Percentiles rank a stretch among this genome's conserved stretches.
Evolutionary conservation across 2,888 invertebrate genomes (phyloP).

Genomic region (Phorcus lineatus): DNA sequence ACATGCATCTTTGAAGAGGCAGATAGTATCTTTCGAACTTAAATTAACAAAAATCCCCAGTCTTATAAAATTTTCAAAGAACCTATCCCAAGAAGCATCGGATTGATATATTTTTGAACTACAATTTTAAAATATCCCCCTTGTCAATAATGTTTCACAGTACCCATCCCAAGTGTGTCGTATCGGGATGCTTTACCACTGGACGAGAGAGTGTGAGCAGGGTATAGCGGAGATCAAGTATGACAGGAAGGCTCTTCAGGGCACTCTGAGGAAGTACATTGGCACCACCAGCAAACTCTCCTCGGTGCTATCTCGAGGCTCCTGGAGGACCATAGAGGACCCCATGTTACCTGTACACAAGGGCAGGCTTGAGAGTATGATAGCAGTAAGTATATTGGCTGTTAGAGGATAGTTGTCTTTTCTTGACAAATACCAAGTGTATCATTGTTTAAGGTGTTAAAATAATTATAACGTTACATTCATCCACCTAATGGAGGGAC

Average conservation of each 20-base stretch:
- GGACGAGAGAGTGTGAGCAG: slow-evolving; percentile 74
- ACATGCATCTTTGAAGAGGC: not conserved
- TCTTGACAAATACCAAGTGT: too few relatives aligned
- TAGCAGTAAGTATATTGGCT: slow-evolving; percentile 66
- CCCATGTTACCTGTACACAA: slow-evolving; percentile 70
- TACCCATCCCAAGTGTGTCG: slow-evolving; percentile 75
- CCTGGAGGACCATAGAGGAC: slow-evolving; percentile 68
- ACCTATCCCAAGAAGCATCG: too few relatives aligned
- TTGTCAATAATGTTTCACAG: slow-evolving; percentile 50
- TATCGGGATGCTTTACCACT: slow-evolving; percentile 72
- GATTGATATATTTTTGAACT: not conserved
- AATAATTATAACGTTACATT: too few relatives aligned
- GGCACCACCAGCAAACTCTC: slow-evolving; percentile 64
- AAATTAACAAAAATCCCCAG: too few relatives aligned
- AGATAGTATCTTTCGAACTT: not conserved
- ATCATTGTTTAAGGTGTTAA: too few relatives aligned
- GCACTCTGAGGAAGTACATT: slow-evolving; percentile 68
- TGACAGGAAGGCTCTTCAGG: slow-evolving; percentile 72
- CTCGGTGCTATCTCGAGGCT: slow-evolving; percentile 59
- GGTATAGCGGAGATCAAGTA: slow-evolving; percentile 72
- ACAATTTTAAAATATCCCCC: not conserved
- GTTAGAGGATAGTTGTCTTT: too few relatives aligned
- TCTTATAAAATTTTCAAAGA: too few relatives aligned
- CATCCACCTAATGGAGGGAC: too few relatives aligned
- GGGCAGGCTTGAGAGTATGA: slow-evolving; percentile 72